phyloP scores from a whole-genome alignment of 2,888 invertebrate genomes.

The Calameuta filiformis region DNA sequence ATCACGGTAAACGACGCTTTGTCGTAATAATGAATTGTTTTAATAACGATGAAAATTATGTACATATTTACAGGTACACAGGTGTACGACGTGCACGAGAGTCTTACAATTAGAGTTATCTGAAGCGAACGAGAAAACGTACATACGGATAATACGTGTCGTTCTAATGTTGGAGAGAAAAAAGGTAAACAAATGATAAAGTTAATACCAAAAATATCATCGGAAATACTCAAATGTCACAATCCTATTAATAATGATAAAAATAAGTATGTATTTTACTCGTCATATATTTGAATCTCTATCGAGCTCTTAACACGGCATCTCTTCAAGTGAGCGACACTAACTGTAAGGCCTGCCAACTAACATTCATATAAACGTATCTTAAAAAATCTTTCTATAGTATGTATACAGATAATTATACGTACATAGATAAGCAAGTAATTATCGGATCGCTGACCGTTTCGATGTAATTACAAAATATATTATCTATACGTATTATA shows the following conservation, averaged over 20 bases:
- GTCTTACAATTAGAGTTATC: neutral
- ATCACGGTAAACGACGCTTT: neutral
- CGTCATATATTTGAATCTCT: neutral
- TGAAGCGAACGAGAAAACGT: neutral
- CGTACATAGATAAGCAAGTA: neutral
- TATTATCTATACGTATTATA: neutral
- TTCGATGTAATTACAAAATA: neutral
- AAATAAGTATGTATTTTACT: neutral
- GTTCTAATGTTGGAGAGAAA: neutral
- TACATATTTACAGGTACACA: constrained; percentile 51
- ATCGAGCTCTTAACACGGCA: neutral
- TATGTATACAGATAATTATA: neutral
- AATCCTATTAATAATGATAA: neutral
- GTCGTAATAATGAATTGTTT: constrained; percentile 48
- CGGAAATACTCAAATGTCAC: neutral
- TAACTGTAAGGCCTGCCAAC: neutral
- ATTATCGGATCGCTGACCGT: neutral
- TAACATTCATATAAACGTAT: constrained; percentile 2
- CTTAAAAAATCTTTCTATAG: constrained; percentile 2
- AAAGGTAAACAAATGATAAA: neutral
- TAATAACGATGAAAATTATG: constrained; percentile 56
- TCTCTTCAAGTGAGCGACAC: neutral
- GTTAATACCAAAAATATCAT: constrained; percentile 1
- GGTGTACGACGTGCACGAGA: constrained; percentile 23
- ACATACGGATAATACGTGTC: neutral